Percentiles rank a stretch among this genome's conserved stretches.
These are phyloP conservation scores for Zaprionus lineosus DNA, from an alignment of 2,888 invertebrate genomes.

Conservation along the genomic window DNA sequence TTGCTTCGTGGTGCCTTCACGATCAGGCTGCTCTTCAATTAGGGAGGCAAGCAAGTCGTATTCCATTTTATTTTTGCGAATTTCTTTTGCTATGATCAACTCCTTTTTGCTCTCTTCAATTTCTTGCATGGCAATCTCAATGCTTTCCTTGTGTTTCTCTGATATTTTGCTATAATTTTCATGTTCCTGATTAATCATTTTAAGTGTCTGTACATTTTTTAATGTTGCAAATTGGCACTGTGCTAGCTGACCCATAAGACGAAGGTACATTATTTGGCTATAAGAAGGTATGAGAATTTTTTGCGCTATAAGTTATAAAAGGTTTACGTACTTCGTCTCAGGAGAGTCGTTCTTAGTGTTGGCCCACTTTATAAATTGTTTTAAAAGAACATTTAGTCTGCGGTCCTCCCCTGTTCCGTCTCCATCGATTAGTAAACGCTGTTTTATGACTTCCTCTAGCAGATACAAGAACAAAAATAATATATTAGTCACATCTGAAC, in stretches of 20 bases:
- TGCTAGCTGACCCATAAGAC: conserved; percentile 91
- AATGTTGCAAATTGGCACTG: conserved; percentile 94
- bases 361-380: conserved; percentile 92
- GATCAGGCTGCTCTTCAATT: conserved; percentile 94
- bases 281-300: too few relatives aligned
- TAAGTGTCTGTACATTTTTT: conserved; percentile 90
- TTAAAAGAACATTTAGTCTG: conserved; percentile 91
- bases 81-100: conserved; percentile 91
- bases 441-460: conserved; percentile 95
- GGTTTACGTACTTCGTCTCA: conserved; percentile 85
- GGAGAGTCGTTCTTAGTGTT: conserved; percentile 86
- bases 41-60: conserved; percentile 96
- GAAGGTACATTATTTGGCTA: conserved; percentile 89
- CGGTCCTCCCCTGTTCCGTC: conserved; percentile 98
- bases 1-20: conserved; percentile 89
- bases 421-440: conserved; percentile 96
- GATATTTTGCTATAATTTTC: conserved; percentile 91
- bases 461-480: background rate
- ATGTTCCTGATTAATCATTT: conserved; percentile 92
- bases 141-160: conserved; percentile 89
- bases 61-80: conserved; percentile 94
- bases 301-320: too few relatives aligned
- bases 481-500: background rate
- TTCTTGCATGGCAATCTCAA: conserved; percentile 90
- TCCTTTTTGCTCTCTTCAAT: conserved; percentile 92